Base-by-base conservation (phyloP, 2,113 vertebrate species). In the Heterochromis multidens region DNA sequence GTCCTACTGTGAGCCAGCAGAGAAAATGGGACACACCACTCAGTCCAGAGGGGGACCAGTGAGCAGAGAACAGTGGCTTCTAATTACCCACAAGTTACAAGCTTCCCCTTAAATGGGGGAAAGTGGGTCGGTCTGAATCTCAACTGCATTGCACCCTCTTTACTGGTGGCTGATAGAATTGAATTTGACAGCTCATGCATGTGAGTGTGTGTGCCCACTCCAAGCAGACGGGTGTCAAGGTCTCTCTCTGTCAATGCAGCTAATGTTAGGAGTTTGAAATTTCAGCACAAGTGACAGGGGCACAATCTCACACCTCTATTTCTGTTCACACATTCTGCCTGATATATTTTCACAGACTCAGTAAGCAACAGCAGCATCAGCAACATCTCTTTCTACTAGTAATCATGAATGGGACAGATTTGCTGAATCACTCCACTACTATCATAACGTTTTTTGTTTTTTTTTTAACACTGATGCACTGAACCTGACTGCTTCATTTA, bases 251-350 rank as follows among this genome's bases (percentile, higher is more conserved):
- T 86, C 86, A 78, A 27, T 77, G 61, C 16, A 46, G 79, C 46
- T 86, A 84, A 90, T 89, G 84, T 63, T 82, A 54, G 77, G 54
- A 77, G 85, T 85, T 86, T 87, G 54, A 90, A 43, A 85, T 93
- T 87, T 89, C 88, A 93, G 89, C 87, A 89, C 82, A 81, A 88
- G 79, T 82, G 81, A 89, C 65, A 91, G 86, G 29, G 77, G 33
- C 79, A 80, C 87, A 16, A 59, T 85, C 79, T 91, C 87, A 88
- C 84, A 79, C 72, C 61, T 91, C 88, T 92, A 86, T 92, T 89
- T 93, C 74, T 76, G 88, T 83, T 89, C 63, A 89, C 90, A 86
- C 62, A 79, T 86, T 63, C 19, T 27, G 33, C 49, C 57, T 52
- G 82, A 40, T 79, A 13, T 35, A 62, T 80, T 87, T 77, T 56